Base-by-base conservation (phyloP, 37 sponge, comb jelly and placozoan species). In the Cliona cf. orientalis region DNA sequence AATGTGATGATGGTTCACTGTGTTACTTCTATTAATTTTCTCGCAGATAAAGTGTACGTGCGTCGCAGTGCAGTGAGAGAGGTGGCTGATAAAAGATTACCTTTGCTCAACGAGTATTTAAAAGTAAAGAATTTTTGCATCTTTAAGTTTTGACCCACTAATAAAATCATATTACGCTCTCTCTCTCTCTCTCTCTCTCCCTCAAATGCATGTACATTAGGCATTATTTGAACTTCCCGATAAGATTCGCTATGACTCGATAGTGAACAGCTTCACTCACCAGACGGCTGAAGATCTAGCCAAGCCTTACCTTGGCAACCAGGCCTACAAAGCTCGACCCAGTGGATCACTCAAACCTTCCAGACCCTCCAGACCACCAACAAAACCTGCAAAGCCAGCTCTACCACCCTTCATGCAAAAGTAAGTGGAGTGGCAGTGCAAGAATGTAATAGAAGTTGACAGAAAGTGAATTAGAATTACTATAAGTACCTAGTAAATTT, bases 61-160 rank as follows among this genome's bases (percentile, higher is more conserved):
- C 90, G 92, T 1, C 61, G 97, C 14, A 94, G 93, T 81, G 87
- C 95, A 5, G 86, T 92, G 14, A 82, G 88, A 36, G 92, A 91
- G 31, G 93, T 91, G 29, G 87, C 97, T 0, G 93, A 94, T 32
- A 76, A 84, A 60, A 72, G 97, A 46, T 38, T 85, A 2, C 97
- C 97, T 0, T 57, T 61, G 0, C 74, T 97, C 21, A 87, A 91
- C 66, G 66, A 35, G 12, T 96, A 85, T 78, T 35, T 95, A 9
- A 79, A 82, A 72, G 91, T 89, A 28, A 60, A 28, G 2, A 36
- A 5, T 36, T 45, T 35, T 32, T 76, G n/a, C 25, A 7, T 55
- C 32, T 53, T 11, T 73, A 31, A 33, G 53, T 31, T 64, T 25
- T 9, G 34, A 32, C 31, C 34, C 19, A n/a, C n/a, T n/a, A n/a